Percentiles rank a stretch among this genome's conserved stretches.
Conservation (phyloP, 2,113 vertebrate species). For the Paracanthobrama guichenoti region DNA sequence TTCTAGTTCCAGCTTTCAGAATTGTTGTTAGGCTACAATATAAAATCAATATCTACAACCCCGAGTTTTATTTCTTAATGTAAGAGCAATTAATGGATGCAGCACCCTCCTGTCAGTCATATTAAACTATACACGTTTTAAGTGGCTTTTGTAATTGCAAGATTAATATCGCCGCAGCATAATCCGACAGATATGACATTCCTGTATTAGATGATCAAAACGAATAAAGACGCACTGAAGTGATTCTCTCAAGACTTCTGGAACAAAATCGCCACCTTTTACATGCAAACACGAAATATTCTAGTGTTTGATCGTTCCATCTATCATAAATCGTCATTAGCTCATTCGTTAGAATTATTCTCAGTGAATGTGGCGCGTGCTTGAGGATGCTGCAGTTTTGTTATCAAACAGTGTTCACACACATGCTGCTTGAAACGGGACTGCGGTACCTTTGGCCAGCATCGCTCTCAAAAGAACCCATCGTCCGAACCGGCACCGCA, state of each 20-base stretch:
- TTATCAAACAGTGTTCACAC: conserved; percentile 51
- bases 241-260: not conserved
- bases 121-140: not conserved
- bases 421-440: conserved; percentile 55
- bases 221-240: not conserved
- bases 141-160: not conserved
- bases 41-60: not conserved
- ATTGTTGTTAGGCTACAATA: not conserved
- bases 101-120: not conserved
- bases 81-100: not conserved
- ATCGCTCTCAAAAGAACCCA: conserved; percentile 80
- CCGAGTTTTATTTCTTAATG: not conserved
- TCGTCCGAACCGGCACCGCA: conserved; percentile 71
- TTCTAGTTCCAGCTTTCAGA: not conserved
- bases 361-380: not conserved
- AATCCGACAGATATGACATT: not conserved
- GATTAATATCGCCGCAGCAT: not conserved
- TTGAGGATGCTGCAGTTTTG: conserved; percentile 59
- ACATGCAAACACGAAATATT: conserved; percentile 16
- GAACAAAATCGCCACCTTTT: not conserved
- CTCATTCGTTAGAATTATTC: not conserved
- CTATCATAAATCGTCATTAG: not conserved
- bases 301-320: not conserved
- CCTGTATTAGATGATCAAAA: not conserved
- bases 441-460: conserved; percentile 91